phyloP scores from a whole-genome alignment of 2,797 vertebrate genomes.

The Carcharodon carcharias region DNA sequence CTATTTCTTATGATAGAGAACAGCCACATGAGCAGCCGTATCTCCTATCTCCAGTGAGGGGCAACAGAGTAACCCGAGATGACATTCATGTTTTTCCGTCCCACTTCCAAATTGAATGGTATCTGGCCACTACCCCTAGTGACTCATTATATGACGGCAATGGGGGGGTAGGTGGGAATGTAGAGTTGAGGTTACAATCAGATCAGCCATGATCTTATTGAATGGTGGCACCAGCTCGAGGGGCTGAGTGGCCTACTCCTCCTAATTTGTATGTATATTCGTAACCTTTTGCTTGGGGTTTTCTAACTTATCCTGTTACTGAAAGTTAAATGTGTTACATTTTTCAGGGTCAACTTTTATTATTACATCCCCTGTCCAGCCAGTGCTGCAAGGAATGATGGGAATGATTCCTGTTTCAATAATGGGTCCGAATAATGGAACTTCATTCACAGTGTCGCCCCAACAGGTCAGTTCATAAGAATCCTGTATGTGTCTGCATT shows the following conservation, averaged over 20 bases:
- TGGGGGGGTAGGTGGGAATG: too few relatives aligned
- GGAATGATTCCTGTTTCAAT: slow-evolving; percentile 83
- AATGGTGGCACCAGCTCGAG: too few relatives aligned
- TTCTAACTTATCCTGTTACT: not conserved
- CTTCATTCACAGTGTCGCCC: slow-evolving; percentile 67
- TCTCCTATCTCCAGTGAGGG: not conserved
- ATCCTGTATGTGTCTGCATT: not conserved
- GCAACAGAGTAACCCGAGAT: not conserved
- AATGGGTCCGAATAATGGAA: slow-evolving; percentile 68
- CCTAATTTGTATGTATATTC: too few relatives aligned
- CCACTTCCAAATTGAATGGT: not conserved
- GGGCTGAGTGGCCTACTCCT: too few relatives aligned
- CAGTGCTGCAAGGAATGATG: slow-evolving; percentile 74
- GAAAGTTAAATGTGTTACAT: not conserved
- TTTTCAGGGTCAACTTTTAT: slow-evolving; percentile 78
- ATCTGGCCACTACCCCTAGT: not conserved
- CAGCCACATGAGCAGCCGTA: not conserved
- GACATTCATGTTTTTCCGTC: not conserved
- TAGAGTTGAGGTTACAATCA: too few relatives aligned
- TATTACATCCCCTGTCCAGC: slow-evolving; percentile 79
- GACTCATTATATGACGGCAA: not conserved
- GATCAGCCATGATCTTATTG: too few relatives aligned
- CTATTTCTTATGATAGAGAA: not conserved
- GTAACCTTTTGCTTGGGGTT: not conserved
- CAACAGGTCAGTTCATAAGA: slow-evolving; percentile 68